These are phyloP conservation scores for Orthonevra nobilis DNA, from an alignment of 2,888 invertebrate species.

Conservation along the genomic window DNA sequence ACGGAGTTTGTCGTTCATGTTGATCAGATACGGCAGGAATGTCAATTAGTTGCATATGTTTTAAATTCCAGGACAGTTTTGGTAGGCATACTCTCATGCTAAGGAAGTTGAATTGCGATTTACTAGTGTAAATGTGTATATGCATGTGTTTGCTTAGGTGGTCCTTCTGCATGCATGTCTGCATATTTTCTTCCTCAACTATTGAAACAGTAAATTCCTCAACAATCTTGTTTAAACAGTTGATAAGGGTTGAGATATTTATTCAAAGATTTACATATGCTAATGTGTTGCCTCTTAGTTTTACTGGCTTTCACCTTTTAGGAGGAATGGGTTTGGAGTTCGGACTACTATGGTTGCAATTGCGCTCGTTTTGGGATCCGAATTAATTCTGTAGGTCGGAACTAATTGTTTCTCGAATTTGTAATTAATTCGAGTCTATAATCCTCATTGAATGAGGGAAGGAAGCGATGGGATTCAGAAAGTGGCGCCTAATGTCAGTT, in stretches of 20 bases:
- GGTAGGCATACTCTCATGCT: conserved; percentile 28
- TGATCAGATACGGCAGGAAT: conserved; percentile 45
- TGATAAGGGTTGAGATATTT: conserved; percentile 17
- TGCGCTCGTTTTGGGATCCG: too few relatives aligned
- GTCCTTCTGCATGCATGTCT: conserved; percentile 44
- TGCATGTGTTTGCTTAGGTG: conserved; percentile 58
- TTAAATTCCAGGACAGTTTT: conserved; percentile 57
- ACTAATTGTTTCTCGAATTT: too few relatives aligned
- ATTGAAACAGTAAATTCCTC: conserved; percentile 40
- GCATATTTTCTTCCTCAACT: conserved; percentile 53
- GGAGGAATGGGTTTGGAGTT: too few relatives aligned
- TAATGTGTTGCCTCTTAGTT: too few relatives aligned
- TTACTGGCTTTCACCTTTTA: too few relatives aligned
- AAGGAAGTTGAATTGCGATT: conserved; percentile 62
- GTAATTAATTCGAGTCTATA: too few relatives aligned
- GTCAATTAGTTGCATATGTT: conserved; percentile 69
- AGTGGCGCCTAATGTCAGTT: too few relatives aligned
- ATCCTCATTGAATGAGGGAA: too few relatives aligned
- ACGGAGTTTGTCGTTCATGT: conserved; percentile 51
- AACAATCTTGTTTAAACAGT: conserved; percentile 41
- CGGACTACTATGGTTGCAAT: too few relatives aligned
- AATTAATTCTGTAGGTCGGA: too few relatives aligned
- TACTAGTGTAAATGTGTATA: too few relatives aligned
- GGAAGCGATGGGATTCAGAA: too few relatives aligned
- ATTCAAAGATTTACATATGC: conserved; percentile 1